Evolutionary conservation across 2,113 vertebrate species (phyloP).

Genomic region (Ploceus nigricollis): DNA sequence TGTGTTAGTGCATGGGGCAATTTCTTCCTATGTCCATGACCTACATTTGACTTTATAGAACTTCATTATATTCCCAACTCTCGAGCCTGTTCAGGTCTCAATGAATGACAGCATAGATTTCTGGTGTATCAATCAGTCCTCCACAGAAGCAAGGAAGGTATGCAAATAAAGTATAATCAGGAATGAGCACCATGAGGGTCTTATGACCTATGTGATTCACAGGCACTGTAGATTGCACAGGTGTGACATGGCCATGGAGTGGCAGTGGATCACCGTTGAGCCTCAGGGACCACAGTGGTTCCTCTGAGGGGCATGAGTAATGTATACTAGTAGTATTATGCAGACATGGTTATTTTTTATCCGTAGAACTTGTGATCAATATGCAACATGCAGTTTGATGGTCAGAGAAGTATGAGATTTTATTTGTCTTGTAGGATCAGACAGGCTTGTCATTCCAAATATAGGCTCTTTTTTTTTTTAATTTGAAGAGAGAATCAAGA

Average conservation of each 20-base stretch:
- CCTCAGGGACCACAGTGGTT: accelerated
- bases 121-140: not conserved
- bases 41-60: not conserved
- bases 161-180: not conserved
- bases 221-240: accelerated
- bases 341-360: not conserved
- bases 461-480: not conserved
- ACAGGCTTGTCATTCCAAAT: not conserved
- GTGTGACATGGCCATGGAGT: accelerated
- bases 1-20: not conserved
- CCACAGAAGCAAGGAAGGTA: not conserved
- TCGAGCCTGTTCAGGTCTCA: not conserved
- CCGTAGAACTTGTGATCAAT: not conserved
- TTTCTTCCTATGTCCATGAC: not conserved
- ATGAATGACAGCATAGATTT: not conserved
- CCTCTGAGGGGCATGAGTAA: not conserved
- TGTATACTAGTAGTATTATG: not conserved
- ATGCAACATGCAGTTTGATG: accelerated
- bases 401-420: not conserved
- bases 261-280: accelerated
- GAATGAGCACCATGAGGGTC: not conserved
- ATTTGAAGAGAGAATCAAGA: not conserved
- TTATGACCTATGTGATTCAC: not conserved
- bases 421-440: not conserved
- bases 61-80: not conserved